These are phyloP conservation scores for Coendou prehensilis DNA, from an alignment of 2,797 vertebrate genomes.

Conservation along the genomic window DNA sequence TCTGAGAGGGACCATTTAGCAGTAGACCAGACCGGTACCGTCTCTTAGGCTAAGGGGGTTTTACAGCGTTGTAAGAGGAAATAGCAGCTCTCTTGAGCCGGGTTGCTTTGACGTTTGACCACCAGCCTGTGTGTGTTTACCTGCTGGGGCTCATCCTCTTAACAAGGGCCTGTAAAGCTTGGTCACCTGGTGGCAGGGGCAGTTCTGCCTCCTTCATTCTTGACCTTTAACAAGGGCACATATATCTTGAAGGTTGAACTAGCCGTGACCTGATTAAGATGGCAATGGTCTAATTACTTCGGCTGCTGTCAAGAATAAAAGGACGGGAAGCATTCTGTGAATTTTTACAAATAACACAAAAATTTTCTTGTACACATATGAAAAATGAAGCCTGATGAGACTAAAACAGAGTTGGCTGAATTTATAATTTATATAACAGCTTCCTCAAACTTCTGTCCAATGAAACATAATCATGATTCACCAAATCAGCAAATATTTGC, in stretches of 20 bases:
- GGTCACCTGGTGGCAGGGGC: neutral
- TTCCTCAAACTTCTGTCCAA: neutral
- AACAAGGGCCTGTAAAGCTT: neutral
- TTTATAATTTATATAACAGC: neutral
- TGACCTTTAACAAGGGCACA: neutral
- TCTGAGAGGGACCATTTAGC: neutral
- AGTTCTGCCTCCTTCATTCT: neutral
- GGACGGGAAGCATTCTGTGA: neutral
- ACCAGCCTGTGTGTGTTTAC: neutral
- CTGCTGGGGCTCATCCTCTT: neutral
- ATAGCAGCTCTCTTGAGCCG: neutral
- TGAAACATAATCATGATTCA: neutral
- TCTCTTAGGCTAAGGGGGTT: neutral
- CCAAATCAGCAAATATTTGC: neutral
- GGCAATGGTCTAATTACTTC: neutral
- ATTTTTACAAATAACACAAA: neutral
- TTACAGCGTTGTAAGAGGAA: neutral
- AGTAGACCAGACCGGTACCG: neutral
- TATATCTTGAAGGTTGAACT: neutral
- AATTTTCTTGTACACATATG: neutral
- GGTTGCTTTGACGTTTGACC: neutral
- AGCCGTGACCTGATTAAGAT: neutral
- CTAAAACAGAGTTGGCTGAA: neutral
- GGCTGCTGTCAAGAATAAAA: neutral
- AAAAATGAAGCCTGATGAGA: neutral